These are phyloP conservation scores for Sphaerophoria rueppellii DNA, from an alignment of 2,888 invertebrate species.

Conservation along the genomic window DNA sequence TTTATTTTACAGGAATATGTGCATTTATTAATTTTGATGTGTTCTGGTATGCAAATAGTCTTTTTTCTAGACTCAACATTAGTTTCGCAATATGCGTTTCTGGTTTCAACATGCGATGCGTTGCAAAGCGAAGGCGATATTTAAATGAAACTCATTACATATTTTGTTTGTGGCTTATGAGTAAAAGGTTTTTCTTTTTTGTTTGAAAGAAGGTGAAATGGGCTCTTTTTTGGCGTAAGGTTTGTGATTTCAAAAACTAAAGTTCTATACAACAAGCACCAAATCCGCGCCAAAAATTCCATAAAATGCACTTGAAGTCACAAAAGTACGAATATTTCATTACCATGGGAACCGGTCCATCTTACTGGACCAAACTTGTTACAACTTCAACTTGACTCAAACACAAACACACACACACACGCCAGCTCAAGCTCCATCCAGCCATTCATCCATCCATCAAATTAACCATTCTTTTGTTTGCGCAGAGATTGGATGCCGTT, in stretches of 20 bases:
- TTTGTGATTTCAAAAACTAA: not conserved
- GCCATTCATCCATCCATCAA: constrained; percentile 73
- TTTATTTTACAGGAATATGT: no score
- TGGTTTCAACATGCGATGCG: no score
- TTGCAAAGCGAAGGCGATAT: no score
- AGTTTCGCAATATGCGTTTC: no score
- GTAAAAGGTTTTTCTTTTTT: no score
- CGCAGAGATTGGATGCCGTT: constrained; percentile 65
- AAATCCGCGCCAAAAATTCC: constrained; percentile 8
- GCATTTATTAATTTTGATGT: no score
- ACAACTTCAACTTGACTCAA: constrained; percentile 39
- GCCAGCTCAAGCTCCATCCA: constrained; percentile 39
- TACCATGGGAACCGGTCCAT: constrained; percentile 66
- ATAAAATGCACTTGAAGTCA: constrained; percentile 52
- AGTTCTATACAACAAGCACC: not conserved
- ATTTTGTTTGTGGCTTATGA: no score
- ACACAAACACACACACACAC: not conserved
- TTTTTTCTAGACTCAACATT: no score
- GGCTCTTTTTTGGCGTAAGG: no score
- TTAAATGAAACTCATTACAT: no score
- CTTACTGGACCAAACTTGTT: constrained; percentile 15
- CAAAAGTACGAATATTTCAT: constrained; percentile 54
- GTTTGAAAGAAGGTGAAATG: no score
- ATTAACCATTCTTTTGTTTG: constrained; percentile 74
- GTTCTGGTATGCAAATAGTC: no score